Conservation (phyloP, 2,888 invertebrate species). For the Gandaritis pyraliata region DNA sequence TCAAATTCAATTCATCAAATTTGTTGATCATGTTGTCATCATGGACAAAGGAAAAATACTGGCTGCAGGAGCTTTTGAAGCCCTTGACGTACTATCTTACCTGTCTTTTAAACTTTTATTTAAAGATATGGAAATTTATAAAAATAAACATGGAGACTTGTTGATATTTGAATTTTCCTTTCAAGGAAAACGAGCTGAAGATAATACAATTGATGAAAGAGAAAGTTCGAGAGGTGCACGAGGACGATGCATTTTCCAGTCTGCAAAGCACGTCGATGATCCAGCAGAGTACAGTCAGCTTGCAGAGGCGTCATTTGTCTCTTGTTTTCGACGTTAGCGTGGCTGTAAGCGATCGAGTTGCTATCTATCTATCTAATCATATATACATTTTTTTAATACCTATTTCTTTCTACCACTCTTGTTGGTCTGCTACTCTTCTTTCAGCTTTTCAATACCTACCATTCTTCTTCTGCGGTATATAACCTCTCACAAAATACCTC, state of each 20-base stretch:
- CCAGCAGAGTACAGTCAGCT: constrained; percentile 61
- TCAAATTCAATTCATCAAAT: constrained; percentile 91
- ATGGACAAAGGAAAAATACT: constrained; percentile 72
- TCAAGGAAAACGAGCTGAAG: constrained; percentile 63
- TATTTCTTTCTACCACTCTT: neutral
- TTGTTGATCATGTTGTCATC: constrained; percentile 85
- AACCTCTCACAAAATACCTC: too few species aligned
- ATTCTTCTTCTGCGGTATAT: too few species aligned
- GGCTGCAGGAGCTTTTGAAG: constrained; percentile 67
- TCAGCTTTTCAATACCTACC: too few species aligned
- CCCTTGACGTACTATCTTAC: constrained; percentile 65
- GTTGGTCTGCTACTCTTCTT: neutral
- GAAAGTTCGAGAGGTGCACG: constrained; percentile 64
- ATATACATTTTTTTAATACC: neutral
- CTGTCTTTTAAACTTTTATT: neutral
- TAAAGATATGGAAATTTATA: neutral
- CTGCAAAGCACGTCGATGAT: constrained; percentile 49
- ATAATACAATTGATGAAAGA: constrained; percentile 72
- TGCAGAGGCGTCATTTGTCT: constrained; percentile 62
- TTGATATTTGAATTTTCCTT: neutral
- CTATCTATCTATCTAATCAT: neutral
- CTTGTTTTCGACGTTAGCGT: constrained; percentile 60
- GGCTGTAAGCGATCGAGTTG: constrained; percentile 50
- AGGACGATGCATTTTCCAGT: constrained; percentile 53
- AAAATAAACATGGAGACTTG: neutral